A percentile compares a stretch with the other conserved stretches of the same genome.
Evolutionary conservation across 2,113 vertebrate genomes (phyloP).

Genomic region (Perca schrenkii): DNA sequence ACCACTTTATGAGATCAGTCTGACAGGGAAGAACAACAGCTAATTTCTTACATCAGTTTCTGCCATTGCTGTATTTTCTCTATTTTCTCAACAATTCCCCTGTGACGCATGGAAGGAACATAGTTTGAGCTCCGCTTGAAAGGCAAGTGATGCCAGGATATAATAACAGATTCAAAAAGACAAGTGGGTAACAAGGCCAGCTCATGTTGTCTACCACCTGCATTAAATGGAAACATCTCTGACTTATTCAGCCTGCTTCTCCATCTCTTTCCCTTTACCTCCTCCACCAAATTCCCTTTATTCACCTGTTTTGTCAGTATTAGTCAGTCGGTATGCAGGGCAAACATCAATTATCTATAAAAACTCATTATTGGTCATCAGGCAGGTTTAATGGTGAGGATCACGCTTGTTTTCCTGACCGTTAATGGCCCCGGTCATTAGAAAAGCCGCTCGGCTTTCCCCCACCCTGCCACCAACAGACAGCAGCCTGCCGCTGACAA

Average conservation of each 20-base stretch:
- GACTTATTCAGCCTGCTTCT: background rate
- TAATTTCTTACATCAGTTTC: background rate
- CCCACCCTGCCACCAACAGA: constrained; percentile 52
- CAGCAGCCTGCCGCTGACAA: constrained; percentile 68
- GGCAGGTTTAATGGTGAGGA: constrained; percentile 66
- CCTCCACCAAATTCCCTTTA: background rate
- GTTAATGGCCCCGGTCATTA: constrained; percentile 64
- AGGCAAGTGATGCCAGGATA: constrained; percentile 9
- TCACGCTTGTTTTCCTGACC: constrained; percentile 68
- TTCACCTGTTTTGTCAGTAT: constrained; percentile 37
- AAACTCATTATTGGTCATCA: constrained; percentile 67
- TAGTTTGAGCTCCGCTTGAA: constrained; percentile 17
- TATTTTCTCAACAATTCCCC: background rate
- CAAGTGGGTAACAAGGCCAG: background rate
- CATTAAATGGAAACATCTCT: constrained; percentile 4
- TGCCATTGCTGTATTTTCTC: background rate
- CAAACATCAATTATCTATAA: constrained; percentile 72
- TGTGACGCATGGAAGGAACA: background rate
- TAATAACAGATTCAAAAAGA: constrained; percentile 7
- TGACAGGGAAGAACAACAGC: background rate
- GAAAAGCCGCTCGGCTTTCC: constrained; percentile 68
- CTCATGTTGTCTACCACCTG: constrained; percentile 5
- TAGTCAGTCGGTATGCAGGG: background rate
- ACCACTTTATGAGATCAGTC: too few species aligned
- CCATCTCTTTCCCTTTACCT: background rate